These are phyloP conservation scores for Magallana gigas DNA, from an alignment of 1,140 invertebrate genomes.

Conservation along the genomic window DNA sequence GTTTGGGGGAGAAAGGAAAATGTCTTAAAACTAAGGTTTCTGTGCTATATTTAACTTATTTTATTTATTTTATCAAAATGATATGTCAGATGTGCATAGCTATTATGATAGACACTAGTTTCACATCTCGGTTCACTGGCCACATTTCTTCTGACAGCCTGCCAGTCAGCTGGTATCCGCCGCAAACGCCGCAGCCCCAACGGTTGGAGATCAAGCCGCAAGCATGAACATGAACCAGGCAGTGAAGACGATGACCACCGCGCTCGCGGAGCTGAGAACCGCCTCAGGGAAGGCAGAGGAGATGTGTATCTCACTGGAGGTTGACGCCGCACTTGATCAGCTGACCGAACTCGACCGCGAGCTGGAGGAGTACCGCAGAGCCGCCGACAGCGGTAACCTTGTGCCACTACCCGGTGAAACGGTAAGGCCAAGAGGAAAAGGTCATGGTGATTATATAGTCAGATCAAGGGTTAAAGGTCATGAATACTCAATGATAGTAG, in stretches of 20 bases:
- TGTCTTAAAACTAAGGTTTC: not conserved
- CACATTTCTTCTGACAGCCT: constrained; percentile 76
- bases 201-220: constrained; percentile 89
- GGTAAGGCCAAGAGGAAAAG: constrained; percentile 74
- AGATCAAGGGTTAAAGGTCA: not conserved
- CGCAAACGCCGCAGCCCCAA: constrained; percentile 90
- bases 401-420: constrained; percentile 92
- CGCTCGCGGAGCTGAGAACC: constrained; percentile 89
- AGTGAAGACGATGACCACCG: constrained; percentile 87
- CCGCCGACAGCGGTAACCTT: constrained; percentile 86
- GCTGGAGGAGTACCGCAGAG: constrained; percentile 88
- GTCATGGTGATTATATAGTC: no score
- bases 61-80: constrained; percentile 44
- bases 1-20: not conserved
- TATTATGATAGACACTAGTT: no score
- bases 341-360: constrained; percentile 90
- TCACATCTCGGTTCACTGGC: no score
- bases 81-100: no score
- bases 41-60: not conserved
- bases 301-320: constrained; percentile 91
- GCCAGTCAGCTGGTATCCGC: constrained; percentile 85
- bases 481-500: no score
- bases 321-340: constrained; percentile 87
- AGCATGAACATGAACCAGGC: constrained; percentile 86
- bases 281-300: constrained; percentile 91